phyloP scores from a whole-genome alignment of 2,797 vertebrate genomes.

The Hoplostethus mediterraneus region DNA sequence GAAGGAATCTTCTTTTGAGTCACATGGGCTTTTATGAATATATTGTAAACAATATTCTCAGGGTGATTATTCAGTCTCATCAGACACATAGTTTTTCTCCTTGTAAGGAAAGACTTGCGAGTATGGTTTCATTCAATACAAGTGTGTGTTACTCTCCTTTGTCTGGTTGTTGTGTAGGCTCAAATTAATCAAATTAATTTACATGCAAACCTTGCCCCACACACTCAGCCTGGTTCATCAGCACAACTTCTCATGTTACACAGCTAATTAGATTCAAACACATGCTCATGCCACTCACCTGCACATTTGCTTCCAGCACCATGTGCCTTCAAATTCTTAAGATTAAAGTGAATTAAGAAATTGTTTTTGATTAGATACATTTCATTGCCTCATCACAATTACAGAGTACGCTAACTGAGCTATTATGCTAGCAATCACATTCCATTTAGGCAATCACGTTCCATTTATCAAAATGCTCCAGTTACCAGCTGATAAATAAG shows the following conservation, averaged over 20 bases:
- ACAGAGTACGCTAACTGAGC: constrained; percentile 68
- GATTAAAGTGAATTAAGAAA: constrained; percentile 75
- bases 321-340: constrained; percentile 69
- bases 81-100: not conserved
- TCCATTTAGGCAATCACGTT: constrained; percentile 65
- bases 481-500: constrained; percentile 60
- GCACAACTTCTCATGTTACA: constrained; percentile 70
- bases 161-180: constrained; percentile 38
- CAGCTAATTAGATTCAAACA: constrained; percentile 73
- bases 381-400: constrained; percentile 71
- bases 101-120: not conserved
- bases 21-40: not conserved
- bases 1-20: constrained; percentile 23
- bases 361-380: constrained; percentile 77
- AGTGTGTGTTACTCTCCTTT: constrained; percentile 6
- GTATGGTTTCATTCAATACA: constrained; percentile 10
- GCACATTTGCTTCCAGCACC: constrained; percentile 57
- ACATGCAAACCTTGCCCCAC: constrained; percentile 49
- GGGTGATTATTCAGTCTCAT: constrained; percentile 17
- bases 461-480: constrained; percentile 60
- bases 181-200: constrained; percentile 46
- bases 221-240: constrained; percentile 31
- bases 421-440: constrained; percentile 67
- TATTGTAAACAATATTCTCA: constrained; percentile 11
- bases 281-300: constrained; percentile 64